These are phyloP conservation scores for Drosophila gunungcola DNA, from an alignment of 1,140 invertebrate genomes.

Conservation along the genomic window DNA sequence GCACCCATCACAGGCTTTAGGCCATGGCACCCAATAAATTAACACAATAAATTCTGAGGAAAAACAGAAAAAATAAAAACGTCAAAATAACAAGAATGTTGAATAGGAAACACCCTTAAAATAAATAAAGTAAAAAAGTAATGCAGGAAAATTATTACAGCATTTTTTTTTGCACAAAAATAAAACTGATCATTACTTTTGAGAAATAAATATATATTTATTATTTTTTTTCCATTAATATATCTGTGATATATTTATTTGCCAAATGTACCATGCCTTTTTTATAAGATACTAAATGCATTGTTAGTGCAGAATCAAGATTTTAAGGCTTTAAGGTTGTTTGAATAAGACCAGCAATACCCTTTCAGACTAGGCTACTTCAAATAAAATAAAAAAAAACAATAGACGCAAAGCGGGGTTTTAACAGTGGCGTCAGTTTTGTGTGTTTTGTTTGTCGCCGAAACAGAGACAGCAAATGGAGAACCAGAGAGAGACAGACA, in stretches of 20 bases:
- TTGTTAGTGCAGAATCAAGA: too few species aligned
- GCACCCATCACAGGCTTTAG: conserved; percentile 39
- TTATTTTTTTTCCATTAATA: too few species aligned
- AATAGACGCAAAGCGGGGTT: neutral
- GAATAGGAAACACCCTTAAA: neutral
- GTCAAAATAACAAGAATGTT: neutral
- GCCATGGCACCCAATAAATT: conserved; percentile 66
- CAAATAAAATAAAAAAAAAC: conserved; percentile 6
- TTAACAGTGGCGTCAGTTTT: conserved; percentile 45
- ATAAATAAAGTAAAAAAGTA: neutral
- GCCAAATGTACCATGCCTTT: too few species aligned
- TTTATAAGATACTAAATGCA: too few species aligned
- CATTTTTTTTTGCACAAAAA: too few species aligned
- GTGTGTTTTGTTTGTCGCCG: conserved; percentile 43
- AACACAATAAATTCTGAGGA: conserved; percentile 69
- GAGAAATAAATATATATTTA: too few species aligned
- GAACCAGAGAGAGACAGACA: conserved; percentile 15
- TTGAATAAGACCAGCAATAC: neutral
- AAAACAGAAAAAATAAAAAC: conserved; percentile 30
- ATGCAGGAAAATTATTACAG: neutral
- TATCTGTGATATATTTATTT: too few species aligned
- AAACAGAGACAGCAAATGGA: conserved; percentile 19
- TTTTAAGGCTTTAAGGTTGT: too few species aligned
- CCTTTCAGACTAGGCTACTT: neutral
- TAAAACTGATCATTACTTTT: too few species aligned